A percentile compares a stretch with the other conserved stretches of the same genome.
Evolutionary conservation across 23 tunicate genomes (phyloP).

Genomic region (Styela clava): DNA sequence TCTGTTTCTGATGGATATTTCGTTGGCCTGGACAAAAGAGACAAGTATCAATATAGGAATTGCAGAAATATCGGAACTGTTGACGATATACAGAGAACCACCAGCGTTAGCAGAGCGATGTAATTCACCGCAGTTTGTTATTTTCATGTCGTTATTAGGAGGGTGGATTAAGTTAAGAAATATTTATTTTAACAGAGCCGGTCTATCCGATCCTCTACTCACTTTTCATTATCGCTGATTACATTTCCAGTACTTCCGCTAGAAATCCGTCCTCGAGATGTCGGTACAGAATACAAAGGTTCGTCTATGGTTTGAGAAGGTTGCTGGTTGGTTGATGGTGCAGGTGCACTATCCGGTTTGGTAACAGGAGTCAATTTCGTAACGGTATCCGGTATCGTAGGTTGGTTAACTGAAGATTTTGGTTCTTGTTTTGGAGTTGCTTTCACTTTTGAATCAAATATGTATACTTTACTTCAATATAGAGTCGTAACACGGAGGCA

Average conservation of each 20-base stretch:
- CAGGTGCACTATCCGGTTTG: not conserved
- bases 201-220: too few relatives aligned
- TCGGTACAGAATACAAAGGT: not conserved
- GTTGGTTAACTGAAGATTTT: not conserved
- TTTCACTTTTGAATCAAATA: not conserved
- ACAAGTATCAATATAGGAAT: not conserved
- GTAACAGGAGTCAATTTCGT: not conserved
- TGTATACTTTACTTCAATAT: too few relatives aligned
- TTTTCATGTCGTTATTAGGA: too few relatives aligned
- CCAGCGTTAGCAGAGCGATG: too few relatives aligned
- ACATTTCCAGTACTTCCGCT: conserved; percentile 5
- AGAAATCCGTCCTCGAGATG: not conserved
- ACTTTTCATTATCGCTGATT: conserved; percentile 10
- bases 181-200: too few relatives aligned
- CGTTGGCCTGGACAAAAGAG: not conserved
- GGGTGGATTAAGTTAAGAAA: too few relatives aligned
- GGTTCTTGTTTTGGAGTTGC: not conserved
- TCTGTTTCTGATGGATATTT: conserved; percentile 6
- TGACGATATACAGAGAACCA: too few relatives aligned
- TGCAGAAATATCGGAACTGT: too few relatives aligned
- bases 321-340: not conserved
- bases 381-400: too few relatives aligned
- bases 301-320: not conserved
- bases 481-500: too few relatives aligned
- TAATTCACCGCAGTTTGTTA: too few relatives aligned